Conservation (phyloP, 2,113 vertebrate genomes). For the Oryzias melastigma region DNA sequence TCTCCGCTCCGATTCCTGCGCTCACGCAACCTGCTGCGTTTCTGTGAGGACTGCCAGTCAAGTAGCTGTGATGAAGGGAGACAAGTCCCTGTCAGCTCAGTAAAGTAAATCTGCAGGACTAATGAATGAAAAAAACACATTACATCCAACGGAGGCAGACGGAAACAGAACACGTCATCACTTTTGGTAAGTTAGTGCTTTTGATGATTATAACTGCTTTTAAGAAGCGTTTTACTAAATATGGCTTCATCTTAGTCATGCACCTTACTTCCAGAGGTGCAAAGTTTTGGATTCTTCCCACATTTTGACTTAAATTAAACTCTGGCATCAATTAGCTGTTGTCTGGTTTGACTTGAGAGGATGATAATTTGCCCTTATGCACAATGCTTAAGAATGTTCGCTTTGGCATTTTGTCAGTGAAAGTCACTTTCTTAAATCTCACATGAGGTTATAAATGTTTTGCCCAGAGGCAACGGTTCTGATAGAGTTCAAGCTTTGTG, state of each 20-base stretch:
- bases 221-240: background rate
- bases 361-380: slow-evolving; percentile 29
- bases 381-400: slow-evolving; percentile 51
- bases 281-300: background rate
- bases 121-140: slow-evolving; percentile 51
- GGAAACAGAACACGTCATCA: slow-evolving; percentile 30
- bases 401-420: slow-evolving; percentile 46
- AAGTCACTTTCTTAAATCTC: slow-evolving; percentile 56
- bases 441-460: slow-evolving; percentile 53
- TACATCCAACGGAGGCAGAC: slow-evolving; percentile 23
- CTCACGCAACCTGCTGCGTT: slow-evolving; percentile 43
- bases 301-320: slow-evolving; percentile 6
- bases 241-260: background rate
- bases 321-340: slow-evolving; percentile 27
- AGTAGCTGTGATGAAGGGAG: slow-evolving; percentile 26
- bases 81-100: slow-evolving; percentile 27
- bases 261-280: background rate
- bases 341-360: slow-evolving; percentile 17
- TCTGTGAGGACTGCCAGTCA: slow-evolving; percentile 58
- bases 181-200: slow-evolving; percentile 55
- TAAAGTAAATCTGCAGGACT: slow-evolving; percentile 36
- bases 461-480: slow-evolving; percentile 44
- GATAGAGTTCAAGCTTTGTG: slow-evolving; percentile 55
- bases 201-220: background rate
- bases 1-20: slow-evolving; percentile 31